These are phyloP conservation scores for Omphaloscelis lunosa DNA, from an alignment of 2,888 invertebrate genomes.

Conservation along the genomic window DNA sequence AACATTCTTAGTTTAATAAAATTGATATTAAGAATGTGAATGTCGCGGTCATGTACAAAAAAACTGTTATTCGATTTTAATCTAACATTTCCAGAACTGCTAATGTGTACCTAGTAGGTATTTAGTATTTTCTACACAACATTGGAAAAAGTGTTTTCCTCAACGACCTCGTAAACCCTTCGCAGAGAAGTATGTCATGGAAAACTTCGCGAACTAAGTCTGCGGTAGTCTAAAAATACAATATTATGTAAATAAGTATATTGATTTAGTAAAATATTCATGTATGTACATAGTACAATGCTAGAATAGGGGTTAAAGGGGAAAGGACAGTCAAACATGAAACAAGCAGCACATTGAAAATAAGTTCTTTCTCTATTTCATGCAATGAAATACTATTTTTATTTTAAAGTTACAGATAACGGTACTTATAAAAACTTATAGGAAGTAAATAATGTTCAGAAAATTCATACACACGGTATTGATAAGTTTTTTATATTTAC, in stretches of 20 bases:
- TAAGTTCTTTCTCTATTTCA: constrained; percentile 28
- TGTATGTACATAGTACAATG: constrained; percentile 12
- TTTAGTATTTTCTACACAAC: neutral
- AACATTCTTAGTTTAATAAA: neutral
- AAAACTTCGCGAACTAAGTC: constrained; percentile 18
- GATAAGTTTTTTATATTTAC: neutral
- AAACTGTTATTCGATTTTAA: neutral
- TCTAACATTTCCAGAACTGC: no score
- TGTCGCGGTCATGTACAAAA: neutral
- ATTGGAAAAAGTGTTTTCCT: neutral
- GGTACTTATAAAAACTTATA: neutral
- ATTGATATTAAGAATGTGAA: neutral
- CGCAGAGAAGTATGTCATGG: neutral
- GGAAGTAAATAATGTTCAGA: neutral
- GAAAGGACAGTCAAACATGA: neutral
- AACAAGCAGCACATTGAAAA: constrained; percentile 1
- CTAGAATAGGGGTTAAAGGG: neutral
- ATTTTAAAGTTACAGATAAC: neutral
- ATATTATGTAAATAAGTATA: constrained; percentile 36
- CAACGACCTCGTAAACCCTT: neutral
- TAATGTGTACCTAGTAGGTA: neutral
- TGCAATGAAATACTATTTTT: neutral
- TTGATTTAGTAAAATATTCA: constrained; percentile 27
- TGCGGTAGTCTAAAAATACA: constrained; percentile 29
- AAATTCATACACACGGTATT: neutral